Evolutionary conservation across 1,140 invertebrate genomes (phyloP).

Genomic region (Mya arenaria): DNA sequence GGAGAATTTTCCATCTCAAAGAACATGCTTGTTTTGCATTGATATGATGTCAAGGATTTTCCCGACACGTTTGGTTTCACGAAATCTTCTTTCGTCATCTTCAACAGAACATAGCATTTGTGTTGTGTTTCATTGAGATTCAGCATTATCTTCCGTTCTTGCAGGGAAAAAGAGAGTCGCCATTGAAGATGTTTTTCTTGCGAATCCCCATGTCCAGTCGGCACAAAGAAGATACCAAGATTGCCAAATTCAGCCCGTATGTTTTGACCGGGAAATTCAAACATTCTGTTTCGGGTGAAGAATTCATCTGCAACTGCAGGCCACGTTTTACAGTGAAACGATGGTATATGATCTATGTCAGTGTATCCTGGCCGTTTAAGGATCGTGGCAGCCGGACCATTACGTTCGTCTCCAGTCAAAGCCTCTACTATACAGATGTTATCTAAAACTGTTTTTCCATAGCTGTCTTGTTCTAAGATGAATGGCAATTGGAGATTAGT

Average conservation of each 20-base stretch:
- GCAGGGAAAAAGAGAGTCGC: constrained; percentile 24
- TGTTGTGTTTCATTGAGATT: constrained; percentile 18
- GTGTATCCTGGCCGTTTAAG: not conserved
- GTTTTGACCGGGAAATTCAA: not conserved
- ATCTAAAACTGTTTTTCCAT: not conserved
- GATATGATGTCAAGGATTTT: constrained; percentile 4
- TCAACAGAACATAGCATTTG: constrained; percentile 28
- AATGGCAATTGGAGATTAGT: not conserved
- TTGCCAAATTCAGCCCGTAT: not conserved
- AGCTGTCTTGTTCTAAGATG: not conserved
- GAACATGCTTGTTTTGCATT: constrained; percentile 13
- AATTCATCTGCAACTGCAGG: not conserved
- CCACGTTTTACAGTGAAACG: constrained; percentile 4
- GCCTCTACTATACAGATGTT: not conserved
- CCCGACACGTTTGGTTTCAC: not conserved
- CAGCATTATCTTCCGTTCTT: constrained; percentile 30
- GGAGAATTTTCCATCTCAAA: constrained; percentile 3
- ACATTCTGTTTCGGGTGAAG: not conserved
- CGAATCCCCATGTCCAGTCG: not conserved
- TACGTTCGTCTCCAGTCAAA: not conserved
- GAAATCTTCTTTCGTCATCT: not conserved
- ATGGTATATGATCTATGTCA: not conserved
- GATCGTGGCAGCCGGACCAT: not conserved
- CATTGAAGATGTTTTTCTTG: constrained; percentile 13
- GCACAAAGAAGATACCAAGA: constrained; percentile 20